Base-by-base conservation (phyloP, 1,140 invertebrate species). In the Bradynema listronoti region DNA sequence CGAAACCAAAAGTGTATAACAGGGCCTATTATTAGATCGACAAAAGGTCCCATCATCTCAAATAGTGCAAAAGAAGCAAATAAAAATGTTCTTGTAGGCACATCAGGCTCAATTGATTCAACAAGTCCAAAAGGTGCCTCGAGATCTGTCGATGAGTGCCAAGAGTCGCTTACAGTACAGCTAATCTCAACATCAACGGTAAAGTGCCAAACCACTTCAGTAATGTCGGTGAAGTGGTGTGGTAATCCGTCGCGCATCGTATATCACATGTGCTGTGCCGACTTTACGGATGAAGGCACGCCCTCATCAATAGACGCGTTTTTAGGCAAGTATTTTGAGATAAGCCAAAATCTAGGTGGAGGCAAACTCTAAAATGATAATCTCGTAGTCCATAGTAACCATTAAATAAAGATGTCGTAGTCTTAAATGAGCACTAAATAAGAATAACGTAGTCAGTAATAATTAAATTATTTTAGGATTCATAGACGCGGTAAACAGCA, bases 161-260 rank as follows among this genome's bases (percentile, higher is more conserved):
- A 56, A 22, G 6, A 58, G 24, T 4, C 7, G 14, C 24, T 25
- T 29, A 62, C 57, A 19, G 27, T 50, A 25, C 29, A 50, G n/a
- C 47, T 50, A 25, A 50, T 50, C 27, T 50, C 47, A 5, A 50
- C 27, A 16, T 50, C 47, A 25, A 66, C 63, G 19, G 24, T 49
- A 11, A 66, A 54, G 41, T 63, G 54, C 61, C 64, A 69, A 50
- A 75, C 68, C 11, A 75, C 68, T 9, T 76, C 68, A 27, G 56
- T 71, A n/a, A 46, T 72, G n/a, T 32, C 66, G 24, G 24, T 69
- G 19, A 69, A 69, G 42, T 65, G 51, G 19, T 33, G 53, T 9
- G 42, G 55, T 9, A 72, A 72, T 6, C 50, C 71, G 36, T 58
- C 63, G 16, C 64, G 70, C 9, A 75, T 65, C 6, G 57, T 72